A percentile compares a stretch with the other conserved stretches of the same genome.
Evolutionary conservation across 2,797 vertebrate genomes (phyloP).

Genomic region (Argya squamiceps): DNA sequence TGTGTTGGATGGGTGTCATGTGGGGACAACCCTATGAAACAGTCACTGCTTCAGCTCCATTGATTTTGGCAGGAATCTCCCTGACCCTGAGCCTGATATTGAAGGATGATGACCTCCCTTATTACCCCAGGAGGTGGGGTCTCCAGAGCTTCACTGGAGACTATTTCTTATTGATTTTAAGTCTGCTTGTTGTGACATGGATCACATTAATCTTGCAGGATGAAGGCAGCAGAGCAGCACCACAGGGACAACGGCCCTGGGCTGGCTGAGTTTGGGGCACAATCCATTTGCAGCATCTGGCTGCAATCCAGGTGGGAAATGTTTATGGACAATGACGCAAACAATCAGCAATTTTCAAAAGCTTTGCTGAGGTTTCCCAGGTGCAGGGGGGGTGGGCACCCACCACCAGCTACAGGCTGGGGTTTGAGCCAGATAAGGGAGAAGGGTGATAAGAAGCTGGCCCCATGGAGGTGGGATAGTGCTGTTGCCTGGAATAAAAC

Average conservation of each 20-base stretch:
- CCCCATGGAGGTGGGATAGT: not conserved
- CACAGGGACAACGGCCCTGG: rapidly evolving
- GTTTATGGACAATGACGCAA: not conserved
- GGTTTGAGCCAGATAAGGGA: not conserved
- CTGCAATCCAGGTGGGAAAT: not conserved
- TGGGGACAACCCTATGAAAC: not conserved
- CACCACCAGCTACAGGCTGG: not conserved
- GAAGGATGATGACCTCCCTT: not conserved
- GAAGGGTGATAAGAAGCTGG: not conserved
- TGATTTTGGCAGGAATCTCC: not conserved
- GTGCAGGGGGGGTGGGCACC: not conserved
- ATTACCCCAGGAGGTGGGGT: not conserved
- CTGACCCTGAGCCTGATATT: not conserved
- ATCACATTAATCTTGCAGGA: not conserved
- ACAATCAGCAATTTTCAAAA: not conserved
- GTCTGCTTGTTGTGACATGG: not conserved
- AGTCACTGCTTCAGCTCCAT: not conserved
- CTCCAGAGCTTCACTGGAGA: not conserved
- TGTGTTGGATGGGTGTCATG: not conserved
- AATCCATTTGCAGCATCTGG: not conserved
- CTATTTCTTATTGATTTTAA: not conserved
- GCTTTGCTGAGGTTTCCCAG: not conserved
- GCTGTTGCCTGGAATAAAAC: not conserved
- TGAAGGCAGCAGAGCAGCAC: not conserved
- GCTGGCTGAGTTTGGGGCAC: not conserved